Conservation (phyloP, 1,140 invertebrate species). For the Pollicipes pollicipes region DNA sequence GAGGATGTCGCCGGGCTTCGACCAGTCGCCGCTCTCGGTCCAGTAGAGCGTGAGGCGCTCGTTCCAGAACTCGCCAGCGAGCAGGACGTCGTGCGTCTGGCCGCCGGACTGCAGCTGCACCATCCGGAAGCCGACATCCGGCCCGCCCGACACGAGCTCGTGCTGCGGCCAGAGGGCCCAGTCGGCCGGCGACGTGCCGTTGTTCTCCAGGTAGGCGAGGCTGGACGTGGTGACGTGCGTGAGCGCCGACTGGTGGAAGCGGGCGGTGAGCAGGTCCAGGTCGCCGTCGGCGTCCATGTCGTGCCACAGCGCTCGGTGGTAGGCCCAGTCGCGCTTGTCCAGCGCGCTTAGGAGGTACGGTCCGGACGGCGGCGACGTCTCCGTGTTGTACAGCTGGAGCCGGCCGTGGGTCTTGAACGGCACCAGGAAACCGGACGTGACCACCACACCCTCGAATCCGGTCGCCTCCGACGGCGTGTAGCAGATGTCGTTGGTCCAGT, state of each 20-base stretch:
- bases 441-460: conserved; percentile 20
- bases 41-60: conserved; percentile 25
- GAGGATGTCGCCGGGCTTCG: conserved; percentile 21
- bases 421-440: conserved; percentile 28
- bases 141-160: conserved; percentile 22
- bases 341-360: conserved; percentile 14
- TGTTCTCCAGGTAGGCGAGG: conserved; percentile 13
- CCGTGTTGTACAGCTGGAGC: conserved; percentile 24
- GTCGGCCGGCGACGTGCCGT: conserved; percentile 15
- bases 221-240: background rate
- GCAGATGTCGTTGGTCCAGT: conserved; percentile 23
- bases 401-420: conserved; percentile 26
- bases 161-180: conserved; percentile 23
- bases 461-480: conserved; percentile 20
- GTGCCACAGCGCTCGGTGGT: conserved; percentile 29
- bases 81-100: conserved; percentile 22
- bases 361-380: conserved; percentile 17
- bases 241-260: conserved; percentile 18
- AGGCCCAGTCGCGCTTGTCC: conserved; percentile 24
- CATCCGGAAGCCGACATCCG: conserved; percentile 25
- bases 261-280: conserved; percentile 27
- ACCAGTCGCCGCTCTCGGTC: conserved; percentile 22
- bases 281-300: conserved; percentile 31
- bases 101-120: conserved; percentile 21
- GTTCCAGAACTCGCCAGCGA: conserved; percentile 26